Base-by-base conservation (phyloP, 2,888 invertebrate genomes). In the Caradrina kadenii region DNA sequence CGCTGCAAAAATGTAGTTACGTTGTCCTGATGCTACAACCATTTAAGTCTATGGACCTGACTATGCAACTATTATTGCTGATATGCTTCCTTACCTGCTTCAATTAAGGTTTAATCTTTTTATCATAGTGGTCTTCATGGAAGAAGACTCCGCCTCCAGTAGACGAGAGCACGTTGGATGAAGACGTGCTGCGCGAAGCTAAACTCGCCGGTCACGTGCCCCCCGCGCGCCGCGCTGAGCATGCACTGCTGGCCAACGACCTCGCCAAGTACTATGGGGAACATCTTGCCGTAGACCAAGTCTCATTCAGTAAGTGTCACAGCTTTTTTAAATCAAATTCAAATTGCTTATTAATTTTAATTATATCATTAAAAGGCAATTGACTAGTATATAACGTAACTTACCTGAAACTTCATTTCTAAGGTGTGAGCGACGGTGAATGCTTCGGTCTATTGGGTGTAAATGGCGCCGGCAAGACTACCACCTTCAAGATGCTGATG, bases 401-500 rank as follows among this genome's bases (percentile, higher is more conserved):
- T n/a, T n/a, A n/a, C 0, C 11, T 52, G 17, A 13, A 55, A 49
- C 11, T 31, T 49, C 15, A 8, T 59, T 52, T 69, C 66, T 85
- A 97, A 87, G 97, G 97, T 58, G 97, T 98, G 0, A 96, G 96
- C 63, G 96, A 97, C 71, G 96, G 96, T 13, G 98, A 98, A 92
- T 98, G 98, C 87, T 98, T 98, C 86, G 98, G 98, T 1, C 91
- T 98, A 52, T 93, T 98, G 60, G 98, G 98, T 0, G 97, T 98
- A 0, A 98, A 98, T 89, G 98, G 98, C 13, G 98, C 98, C 3
- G 98, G 98, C 0, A 98, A 98, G 92, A 98, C 98, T 0, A 97
- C 97, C 0, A 98, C 99, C 0, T 99, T 99, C 90, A 98, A 98
- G 93, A 98, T 98, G 98, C 94, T 99, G 85, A 98, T 98, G 60